Evolutionary conservation across 2,113 vertebrate genomes (phyloP).

Genomic region (Nymphicus hollandicus): DNA sequence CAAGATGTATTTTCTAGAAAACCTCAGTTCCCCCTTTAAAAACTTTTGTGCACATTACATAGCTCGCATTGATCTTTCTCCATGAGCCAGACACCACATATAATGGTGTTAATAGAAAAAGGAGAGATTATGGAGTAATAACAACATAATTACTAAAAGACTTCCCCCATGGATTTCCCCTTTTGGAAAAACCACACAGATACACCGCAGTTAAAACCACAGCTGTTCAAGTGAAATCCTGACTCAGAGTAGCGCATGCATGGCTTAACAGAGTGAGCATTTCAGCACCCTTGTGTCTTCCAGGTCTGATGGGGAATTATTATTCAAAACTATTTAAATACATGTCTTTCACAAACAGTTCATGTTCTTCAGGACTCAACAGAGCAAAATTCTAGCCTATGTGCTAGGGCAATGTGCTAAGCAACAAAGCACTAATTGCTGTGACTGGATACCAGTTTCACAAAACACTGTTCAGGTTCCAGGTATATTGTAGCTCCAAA

Average conservation of each 20-base stretch:
- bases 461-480: not conserved
- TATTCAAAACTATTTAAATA: not conserved
- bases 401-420: not conserved
- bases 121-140: not conserved
- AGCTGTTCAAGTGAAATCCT: not conserved
- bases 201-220: not conserved
- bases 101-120: not conserved
- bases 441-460: not conserved
- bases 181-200: not conserved
- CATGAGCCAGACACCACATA: rapidly evolving
- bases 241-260: rapidly evolving
- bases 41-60: not conserved
- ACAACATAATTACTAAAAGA: not conserved
- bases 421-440: not conserved
- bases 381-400: not conserved
- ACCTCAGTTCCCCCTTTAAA: not conserved
- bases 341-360: not conserved
- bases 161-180: not conserved
- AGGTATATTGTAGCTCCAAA: not conserved
- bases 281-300: not conserved
- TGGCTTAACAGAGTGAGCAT: not conserved
- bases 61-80: not conserved
- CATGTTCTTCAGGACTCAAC: not conserved
- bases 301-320: not conserved
- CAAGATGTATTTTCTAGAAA: not conserved